Evolutionary conservation across 2,113 vertebrate genomes (phyloP).

Genomic region (Chaetorhynchus papuensis): DNA sequence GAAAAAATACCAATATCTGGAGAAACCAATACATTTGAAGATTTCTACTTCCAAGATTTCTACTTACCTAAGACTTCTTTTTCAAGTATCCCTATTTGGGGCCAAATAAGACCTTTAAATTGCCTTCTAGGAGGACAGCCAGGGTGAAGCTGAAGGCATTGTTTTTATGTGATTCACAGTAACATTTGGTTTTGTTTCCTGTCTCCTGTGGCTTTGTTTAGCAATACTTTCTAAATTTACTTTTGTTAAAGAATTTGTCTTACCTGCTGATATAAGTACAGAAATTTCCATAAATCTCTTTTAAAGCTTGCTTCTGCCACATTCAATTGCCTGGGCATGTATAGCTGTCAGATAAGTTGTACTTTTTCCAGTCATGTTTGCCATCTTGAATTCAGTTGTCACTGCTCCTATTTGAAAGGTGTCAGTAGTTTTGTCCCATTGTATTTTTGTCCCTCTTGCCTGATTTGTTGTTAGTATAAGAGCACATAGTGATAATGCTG

Average conservation of each 20-base stretch:
- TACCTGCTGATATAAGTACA: neutral
- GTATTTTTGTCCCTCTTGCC: neutral
- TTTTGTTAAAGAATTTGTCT: neutral
- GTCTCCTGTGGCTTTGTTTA: neutral
- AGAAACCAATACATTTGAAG: neutral
- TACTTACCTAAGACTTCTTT: neutral
- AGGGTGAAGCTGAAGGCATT: neutral
- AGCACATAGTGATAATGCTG: neutral
- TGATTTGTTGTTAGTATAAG: neutral
- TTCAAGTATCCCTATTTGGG: neutral
- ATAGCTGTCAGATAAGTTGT: neutral
- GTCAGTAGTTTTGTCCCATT: neutral
- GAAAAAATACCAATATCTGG: neutral
- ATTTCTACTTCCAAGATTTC: neutral
- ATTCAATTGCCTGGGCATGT: neutral
- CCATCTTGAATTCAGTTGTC: neutral
- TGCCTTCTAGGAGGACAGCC: neutral
- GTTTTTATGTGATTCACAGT: neutral
- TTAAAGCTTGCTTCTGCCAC: neutral
- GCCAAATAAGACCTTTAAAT: neutral
- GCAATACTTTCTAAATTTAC: neutral
- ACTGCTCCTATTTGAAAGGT: neutral
- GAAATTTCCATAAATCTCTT: neutral
- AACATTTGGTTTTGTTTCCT: neutral
- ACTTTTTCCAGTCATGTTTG: neutral